Evolutionary conservation across 30 jellyfish, hydroid and myxozoan genomes (phyloP).

Genomic region (Clytia hemisphaerica): DNA sequence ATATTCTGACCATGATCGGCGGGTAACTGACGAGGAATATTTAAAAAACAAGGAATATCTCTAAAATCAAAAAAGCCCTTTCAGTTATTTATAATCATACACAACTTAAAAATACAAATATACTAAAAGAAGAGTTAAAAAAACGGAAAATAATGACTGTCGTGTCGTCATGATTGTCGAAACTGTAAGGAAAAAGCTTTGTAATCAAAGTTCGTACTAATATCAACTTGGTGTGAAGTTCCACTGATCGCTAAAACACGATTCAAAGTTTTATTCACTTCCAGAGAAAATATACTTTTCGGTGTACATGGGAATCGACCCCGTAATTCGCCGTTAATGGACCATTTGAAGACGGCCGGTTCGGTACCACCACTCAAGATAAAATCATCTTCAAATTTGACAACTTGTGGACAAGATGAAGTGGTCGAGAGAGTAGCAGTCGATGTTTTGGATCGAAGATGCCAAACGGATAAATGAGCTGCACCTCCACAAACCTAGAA

Average conservation of each 20-base stretch:
- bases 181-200: slow-evolving; percentile 66
- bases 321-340: slow-evolving; percentile 59
- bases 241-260: slow-evolving; percentile 80
- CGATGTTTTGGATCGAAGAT: slow-evolving; percentile 63
- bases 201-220: slow-evolving; percentile 68
- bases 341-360: slow-evolving; percentile 71
- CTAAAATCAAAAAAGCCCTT: too few species aligned
- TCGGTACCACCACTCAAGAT: slow-evolving; percentile 73
- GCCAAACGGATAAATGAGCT: slow-evolving; percentile 88
- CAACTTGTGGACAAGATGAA: slow-evolving; percentile 50
- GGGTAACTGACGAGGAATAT: too few species aligned
- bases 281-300: slow-evolving; percentile 58
- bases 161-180: too few species aligned
- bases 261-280: slow-evolving; percentile 44
- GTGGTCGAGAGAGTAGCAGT: slow-evolving; percentile 67
- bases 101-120: too few species aligned
- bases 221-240: slow-evolving; percentile 34
- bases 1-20: too few species aligned
- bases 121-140: too few species aligned
- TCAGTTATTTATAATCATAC: too few species aligned
- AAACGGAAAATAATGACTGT: too few species aligned
- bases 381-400: slow-evolving; percentile 64
- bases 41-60: too few species aligned
- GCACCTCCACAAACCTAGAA: slow-evolving; percentile 98
- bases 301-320: slow-evolving; percentile 69